Percentiles rank a stretch among this genome's conserved stretches.
Conservation (phyloP, 2,797 vertebrate genomes). For the Anabas testudineus region DNA sequence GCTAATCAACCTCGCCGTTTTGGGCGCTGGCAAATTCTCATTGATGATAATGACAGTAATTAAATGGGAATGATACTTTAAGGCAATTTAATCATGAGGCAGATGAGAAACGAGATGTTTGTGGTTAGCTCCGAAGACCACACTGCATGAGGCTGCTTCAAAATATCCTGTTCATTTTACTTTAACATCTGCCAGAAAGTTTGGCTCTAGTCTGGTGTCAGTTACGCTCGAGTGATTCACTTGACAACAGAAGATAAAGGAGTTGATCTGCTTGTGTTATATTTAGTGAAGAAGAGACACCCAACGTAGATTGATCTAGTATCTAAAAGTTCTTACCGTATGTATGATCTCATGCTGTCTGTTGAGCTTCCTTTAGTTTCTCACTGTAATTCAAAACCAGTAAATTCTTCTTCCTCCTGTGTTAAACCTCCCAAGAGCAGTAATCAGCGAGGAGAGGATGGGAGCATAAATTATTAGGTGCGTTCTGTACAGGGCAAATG, state of each 20-base stretch:
- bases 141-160: conserved; percentile 34
- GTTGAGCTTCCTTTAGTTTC: conserved; percentile 8
- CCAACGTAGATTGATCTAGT: conserved; percentile 6
- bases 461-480: conserved; percentile 44
- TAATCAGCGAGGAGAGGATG: conserved; percentile 15
- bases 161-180: conserved; percentile 14
- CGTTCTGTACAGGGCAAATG: conserved; percentile 39
- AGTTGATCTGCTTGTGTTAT: background rate
- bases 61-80: conserved; percentile 83
- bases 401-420: conserved; percentile 9
- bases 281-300: conserved; percentile 17
- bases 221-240: conserved; percentile 14
- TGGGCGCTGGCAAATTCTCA: conserved; percentile 76
- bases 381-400: conserved; percentile 9
- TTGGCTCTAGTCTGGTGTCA: conserved; percentile 22
- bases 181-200: conserved; percentile 39
- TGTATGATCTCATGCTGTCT: background rate
- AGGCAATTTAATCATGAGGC: conserved; percentile 80
- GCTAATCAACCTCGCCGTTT: conserved; percentile 83
- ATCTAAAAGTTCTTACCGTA: background rate
- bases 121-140: conserved; percentile 55
- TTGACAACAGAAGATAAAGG: conserved; percentile 13
- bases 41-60: conserved; percentile 87
- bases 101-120: conserved; percentile 73
- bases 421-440: background rate